Percentiles rank a stretch among this genome's conserved stretches.
These are phyloP conservation scores for Zaprionus capensis DNA, from an alignment of 1,140 invertebrate species.

Conservation along the genomic window DNA sequence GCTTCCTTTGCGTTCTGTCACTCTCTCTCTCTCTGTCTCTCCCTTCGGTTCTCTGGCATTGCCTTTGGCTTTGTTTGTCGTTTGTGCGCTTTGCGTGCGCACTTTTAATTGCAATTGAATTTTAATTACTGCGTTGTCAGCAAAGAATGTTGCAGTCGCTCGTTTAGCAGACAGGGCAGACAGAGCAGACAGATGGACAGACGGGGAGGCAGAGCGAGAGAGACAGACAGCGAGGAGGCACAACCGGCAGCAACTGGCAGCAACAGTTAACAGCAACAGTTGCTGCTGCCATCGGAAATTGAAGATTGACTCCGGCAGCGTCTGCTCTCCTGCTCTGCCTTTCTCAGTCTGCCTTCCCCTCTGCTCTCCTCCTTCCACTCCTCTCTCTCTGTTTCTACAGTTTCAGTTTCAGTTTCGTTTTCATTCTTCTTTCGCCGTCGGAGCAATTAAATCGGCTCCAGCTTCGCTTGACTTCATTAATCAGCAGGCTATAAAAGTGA, in stretches of 20 bases:
- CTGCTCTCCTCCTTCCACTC: background rate
- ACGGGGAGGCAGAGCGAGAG: conserved; percentile 24
- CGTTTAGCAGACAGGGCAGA: conserved; percentile 70
- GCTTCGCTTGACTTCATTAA: conserved; percentile 67
- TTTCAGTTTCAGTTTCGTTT: conserved; percentile 13
- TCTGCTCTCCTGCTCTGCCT: conserved; percentile 5
- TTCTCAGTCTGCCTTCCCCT: background rate
- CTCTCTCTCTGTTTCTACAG: conserved; percentile 7
- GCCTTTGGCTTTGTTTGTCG: conserved; percentile 64
- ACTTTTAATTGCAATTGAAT: conserved; percentile 84
- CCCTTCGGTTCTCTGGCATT: conserved; percentile 12
- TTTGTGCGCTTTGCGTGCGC: conserved; percentile 77
- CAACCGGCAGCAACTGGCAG: conserved; percentile 21
- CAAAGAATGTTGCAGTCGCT: conserved; percentile 76
- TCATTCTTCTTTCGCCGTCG: conserved; percentile 64
- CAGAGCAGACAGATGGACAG: conserved; percentile 31
- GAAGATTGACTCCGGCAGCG: conserved; percentile 16
- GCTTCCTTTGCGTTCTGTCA: background rate
- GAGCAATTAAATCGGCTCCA: conserved; percentile 74
- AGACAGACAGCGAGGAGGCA: conserved; percentile 19
- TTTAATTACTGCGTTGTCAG: conserved; percentile 84
- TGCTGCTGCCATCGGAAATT: conserved; percentile 43
- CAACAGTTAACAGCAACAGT: conserved; percentile 16
- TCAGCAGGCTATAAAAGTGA: conserved; percentile 74
- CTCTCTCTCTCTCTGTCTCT: background rate